phyloP scores from a whole-genome alignment of 2,113 vertebrate species.

The Danionella cerebrum region DNA sequence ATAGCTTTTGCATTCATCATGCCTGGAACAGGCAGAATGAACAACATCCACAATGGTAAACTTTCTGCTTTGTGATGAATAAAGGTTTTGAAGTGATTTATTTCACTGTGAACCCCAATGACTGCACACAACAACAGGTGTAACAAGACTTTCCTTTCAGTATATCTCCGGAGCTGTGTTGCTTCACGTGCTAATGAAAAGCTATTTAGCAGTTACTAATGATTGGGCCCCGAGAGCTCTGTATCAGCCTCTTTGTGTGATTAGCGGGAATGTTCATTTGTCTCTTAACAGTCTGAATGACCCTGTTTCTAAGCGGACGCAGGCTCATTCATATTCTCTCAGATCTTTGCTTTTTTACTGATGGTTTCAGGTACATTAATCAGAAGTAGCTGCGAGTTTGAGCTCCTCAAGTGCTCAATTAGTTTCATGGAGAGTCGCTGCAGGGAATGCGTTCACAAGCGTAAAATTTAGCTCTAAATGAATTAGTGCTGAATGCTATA shows the following conservation, averaged over 20 bases:
- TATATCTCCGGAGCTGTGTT: not conserved
- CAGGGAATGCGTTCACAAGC: slow-evolving; percentile 12
- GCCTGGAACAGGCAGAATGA: no score
- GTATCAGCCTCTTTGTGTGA: slow-evolving; percentile 38
- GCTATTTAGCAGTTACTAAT: slow-evolving; percentile 40
- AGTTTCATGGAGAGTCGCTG: slow-evolving; percentile 10
- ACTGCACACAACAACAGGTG: no score
- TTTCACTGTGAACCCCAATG: no score
- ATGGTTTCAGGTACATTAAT: slow-evolving; percentile 46
- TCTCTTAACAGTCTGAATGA: slow-evolving; percentile 49
- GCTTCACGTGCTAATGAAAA: slow-evolving; percentile 36
- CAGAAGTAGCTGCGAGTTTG: slow-evolving; percentile 31
- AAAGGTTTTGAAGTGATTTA: no score
- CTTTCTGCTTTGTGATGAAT: no score
- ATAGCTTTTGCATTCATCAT: no score
- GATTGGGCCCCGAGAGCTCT: slow-evolving; percentile 46
- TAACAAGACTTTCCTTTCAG: no score
- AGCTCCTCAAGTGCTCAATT: slow-evolving; percentile 39
- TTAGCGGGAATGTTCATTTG: slow-evolving; percentile 54
- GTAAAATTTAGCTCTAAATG: not conserved
- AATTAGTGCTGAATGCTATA: not conserved
- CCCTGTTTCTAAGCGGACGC: slow-evolving; percentile 34
- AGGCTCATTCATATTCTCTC: slow-evolving; percentile 36
- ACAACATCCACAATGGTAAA: no score
- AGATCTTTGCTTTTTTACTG: slow-evolving; percentile 37